Evolutionary conservation across 2,888 invertebrate species (phyloP).

Genomic region (Hyposoter didymator): DNA sequence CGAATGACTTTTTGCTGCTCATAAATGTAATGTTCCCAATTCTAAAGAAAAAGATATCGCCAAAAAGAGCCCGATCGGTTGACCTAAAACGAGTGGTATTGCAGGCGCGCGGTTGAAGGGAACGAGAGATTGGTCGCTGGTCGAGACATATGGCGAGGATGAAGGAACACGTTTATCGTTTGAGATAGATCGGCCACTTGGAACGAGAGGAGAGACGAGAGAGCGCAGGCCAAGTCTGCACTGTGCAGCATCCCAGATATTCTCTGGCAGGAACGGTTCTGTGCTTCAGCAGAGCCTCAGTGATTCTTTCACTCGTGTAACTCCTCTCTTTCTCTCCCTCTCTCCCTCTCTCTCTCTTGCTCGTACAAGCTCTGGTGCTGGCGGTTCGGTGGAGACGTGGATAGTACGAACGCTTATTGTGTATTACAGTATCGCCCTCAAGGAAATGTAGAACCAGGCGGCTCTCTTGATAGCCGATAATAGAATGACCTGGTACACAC

Average conservation of each 20-base stretch:
- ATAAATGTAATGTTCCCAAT: not conserved
- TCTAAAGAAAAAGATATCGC: not conserved
- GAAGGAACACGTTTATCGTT: conserved; percentile 58
- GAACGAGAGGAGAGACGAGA: conserved; percentile 23
- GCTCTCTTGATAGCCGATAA: conserved; percentile 61
- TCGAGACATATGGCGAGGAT: conserved; percentile 32
- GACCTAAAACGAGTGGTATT: conserved; percentile 35
- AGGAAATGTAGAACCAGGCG: conserved; percentile 42
- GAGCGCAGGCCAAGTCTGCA: conserved; percentile 20
- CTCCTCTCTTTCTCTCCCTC: not conserved
- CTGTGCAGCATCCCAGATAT: conserved; percentile 55
- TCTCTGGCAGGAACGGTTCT: conserved; percentile 50
- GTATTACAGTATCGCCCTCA: conserved; percentile 49
- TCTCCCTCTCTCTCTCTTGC: conserved; percentile 15
- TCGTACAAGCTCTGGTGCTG: conserved; percentile 18
- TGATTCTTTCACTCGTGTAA: conserved; percentile 52
- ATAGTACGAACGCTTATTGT: conserved; percentile 46
- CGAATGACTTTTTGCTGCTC: not conserved
- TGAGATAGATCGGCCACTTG: conserved; percentile 25
- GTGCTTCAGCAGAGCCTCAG: conserved; percentile 32
- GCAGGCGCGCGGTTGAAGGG: conserved; percentile 15
- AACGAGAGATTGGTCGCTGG: conserved; percentile 52
- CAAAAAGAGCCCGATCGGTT: conserved; percentile 10
- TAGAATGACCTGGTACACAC: conserved; percentile 45
- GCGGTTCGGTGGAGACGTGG: conserved; percentile 41